Base-by-base conservation (phyloP, 2,888 invertebrate genomes). In the Caenorhabditis wallacei region DNA sequence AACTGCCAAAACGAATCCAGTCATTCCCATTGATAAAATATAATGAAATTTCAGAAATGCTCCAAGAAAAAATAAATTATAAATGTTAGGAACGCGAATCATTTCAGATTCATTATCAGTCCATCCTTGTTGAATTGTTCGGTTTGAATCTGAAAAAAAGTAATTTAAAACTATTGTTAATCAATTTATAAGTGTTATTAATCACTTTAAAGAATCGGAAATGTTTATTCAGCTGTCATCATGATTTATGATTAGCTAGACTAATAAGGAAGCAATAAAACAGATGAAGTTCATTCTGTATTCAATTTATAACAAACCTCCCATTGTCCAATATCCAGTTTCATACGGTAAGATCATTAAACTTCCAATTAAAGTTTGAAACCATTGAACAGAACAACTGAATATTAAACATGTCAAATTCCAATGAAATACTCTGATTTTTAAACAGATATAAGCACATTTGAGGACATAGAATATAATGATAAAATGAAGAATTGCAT, bases 311-410 rank as follows among this genome's bases (percentile, higher is more conserved):
- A 46, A 26, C 26, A 22, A 30, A 61, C 61, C 51, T 10, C 53
- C 68, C 26, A 68, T 13, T 16, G 24, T 35, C 59, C 68, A 68
- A 20, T 51, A 53, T 18, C 71, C 71, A 16, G 53, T 53, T 35
- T 72, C 51, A 61, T 72, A 72, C 2, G 76, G 76, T 18, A 59
- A 51, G 22, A 76, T 76, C 13, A 76, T 26, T 22, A 68, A 13
- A 59, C 48, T 76, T 10, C 51, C 66, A 11, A 61, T 24, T 18
- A 76, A 16, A 18, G 68, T 43, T 59, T 76, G 68, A 51, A 76
- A 76, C 76, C 76, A 76, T 51, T 64, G 64, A 48, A 64, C 64
- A 11, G 64, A 64, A 51, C 64, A 64, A 51, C 48, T 76, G 61
- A 48, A 68, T 20, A 37, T 59, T 40, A 59, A 66, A 53, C 30